Base-by-base conservation (phyloP, 2,888 invertebrate genomes). In the Polydrusus cervinus region DNA sequence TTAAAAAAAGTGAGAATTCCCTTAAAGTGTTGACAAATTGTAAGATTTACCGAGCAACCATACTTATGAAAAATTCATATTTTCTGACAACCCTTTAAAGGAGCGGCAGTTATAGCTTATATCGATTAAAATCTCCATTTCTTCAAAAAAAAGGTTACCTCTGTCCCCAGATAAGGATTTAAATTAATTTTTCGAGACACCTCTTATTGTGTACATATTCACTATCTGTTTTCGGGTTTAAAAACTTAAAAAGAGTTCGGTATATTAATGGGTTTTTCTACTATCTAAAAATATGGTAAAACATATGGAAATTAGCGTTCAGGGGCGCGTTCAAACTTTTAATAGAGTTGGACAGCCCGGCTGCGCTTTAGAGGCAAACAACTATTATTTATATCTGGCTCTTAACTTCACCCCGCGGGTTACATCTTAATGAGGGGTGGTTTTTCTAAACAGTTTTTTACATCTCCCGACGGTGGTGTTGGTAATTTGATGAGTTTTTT, bases 131-230 rank as follows among this genome's bases (percentile, higher is more conserved):
- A 65, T 65, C 65, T 65, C 18, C 18, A 65, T 55, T 70, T 60
- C 53, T 45, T 51, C 18, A 20, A 64, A 57, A 69, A n/a, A 70
- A 70, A 70, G 40, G 61, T 70, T 70, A 70, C 70, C 70, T 70
- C 74, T 70, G 74, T 70, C 43, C 60, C 55, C 65, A 57, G 65
- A 70, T 70, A 74, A 74, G 18, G 70, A 64, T 69, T 74, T 57
- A 74, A 74, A 74, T 74, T 69, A 74, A 74, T 55, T 74, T 74
- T 70, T 65, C 47, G 25, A 74, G 55, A 69, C 69, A 65, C 47
- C 60, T 70, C 53, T 62, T 60, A 60, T 60, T 60, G 57, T 60
- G 14, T 16, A 38, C 38, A 34, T 20, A 53, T 14, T 38, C 57
- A 16, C 57, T 60, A 60, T 60, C 57, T 60, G 18, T 40, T 60